These are phyloP conservation scores for Apamea anceps DNA, from an alignment of 2,888 invertebrate species.

Conservation along the genomic window DNA sequence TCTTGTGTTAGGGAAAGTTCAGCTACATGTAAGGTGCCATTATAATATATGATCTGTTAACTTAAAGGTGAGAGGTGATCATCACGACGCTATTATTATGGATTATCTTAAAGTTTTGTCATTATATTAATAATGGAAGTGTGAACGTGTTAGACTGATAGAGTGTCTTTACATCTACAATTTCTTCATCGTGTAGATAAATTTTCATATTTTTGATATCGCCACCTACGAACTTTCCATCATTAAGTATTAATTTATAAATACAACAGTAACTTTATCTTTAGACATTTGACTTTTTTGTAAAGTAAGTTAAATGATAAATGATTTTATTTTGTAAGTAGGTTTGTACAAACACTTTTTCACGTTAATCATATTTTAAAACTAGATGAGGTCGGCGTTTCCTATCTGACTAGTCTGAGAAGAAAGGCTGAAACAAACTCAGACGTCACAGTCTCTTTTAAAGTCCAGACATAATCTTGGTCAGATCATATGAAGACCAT, in stretches of 20 bases:
- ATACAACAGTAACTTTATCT: too few species aligned
- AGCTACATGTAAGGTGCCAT: slow-evolving; percentile 49
- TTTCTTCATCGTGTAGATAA: not conserved
- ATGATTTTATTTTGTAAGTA: too few species aligned
- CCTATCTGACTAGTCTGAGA: too few species aligned
- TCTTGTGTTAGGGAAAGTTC: slow-evolving; percentile 54
- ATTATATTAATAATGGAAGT: slow-evolving; percentile 28
- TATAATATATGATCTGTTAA: slow-evolving; percentile 55
- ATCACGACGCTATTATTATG: slow-evolving; percentile 18
- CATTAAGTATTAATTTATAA: not conserved
- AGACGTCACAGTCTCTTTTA: too few species aligned
- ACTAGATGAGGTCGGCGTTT: too few species aligned
- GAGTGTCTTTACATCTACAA: not conserved
- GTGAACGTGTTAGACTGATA: not conserved
- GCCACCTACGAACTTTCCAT: too few species aligned
- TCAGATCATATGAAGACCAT: too few species aligned
- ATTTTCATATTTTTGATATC: not conserved
- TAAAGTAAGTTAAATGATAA: too few species aligned
- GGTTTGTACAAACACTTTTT: too few species aligned
- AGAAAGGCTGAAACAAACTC: too few species aligned
- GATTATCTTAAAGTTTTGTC: slow-evolving; percentile 26
- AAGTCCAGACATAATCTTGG: too few species aligned
- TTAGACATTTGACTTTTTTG: not conserved
- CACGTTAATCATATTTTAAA: too few species aligned
- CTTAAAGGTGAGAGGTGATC: slow-evolving; percentile 56